phyloP scores from a whole-genome alignment of 2,888 invertebrate species.

The Sphaeridia pumilis region DNA sequence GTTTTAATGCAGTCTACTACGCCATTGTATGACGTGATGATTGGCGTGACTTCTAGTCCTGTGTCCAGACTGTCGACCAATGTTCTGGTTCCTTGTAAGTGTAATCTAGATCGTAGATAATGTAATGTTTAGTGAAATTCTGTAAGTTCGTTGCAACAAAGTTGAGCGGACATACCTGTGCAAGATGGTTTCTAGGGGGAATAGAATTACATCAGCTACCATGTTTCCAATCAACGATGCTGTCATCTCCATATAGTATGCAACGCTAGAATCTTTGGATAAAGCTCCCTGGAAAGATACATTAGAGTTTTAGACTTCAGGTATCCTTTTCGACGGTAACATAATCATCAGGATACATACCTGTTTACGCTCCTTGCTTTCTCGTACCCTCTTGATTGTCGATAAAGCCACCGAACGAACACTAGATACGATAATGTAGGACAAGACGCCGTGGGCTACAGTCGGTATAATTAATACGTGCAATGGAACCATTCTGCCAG shows the following conservation, averaged over 20 bases:
- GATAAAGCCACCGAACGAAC: constrained; percentile 32
- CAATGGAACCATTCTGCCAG: constrained; percentile 74
- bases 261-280: constrained; percentile 44
- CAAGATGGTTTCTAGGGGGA: constrained; percentile 89
- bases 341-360: no score
- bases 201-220: constrained; percentile 76
- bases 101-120: constrained; percentile 43
- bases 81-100: constrained; percentile 87
- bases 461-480: constrained; percentile 85
- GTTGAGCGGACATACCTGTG: constrained; percentile 52
- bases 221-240: constrained; percentile 69
- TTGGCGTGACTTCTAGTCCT: constrained; percentile 81
- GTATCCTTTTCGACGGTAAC: no score
- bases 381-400: constrained; percentile 31
- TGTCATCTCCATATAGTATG: constrained; percentile 61
- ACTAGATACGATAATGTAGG: constrained; percentile 65
- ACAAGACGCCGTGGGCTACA: constrained; percentile 66
- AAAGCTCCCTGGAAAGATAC: constrained; percentile 52
- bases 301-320: not conserved
- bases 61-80: constrained; percentile 94
- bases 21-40: constrained; percentile 84
- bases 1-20: constrained; percentile 79
- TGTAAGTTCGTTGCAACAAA: no score
- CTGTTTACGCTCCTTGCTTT: constrained; percentile 34
- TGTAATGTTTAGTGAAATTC: no score